Evolutionary conservation across 2,888 invertebrate genomes (phyloP), one percentile per base, ranked within the genome.

Genomic region (Zygaena filipendulae): DNA sequence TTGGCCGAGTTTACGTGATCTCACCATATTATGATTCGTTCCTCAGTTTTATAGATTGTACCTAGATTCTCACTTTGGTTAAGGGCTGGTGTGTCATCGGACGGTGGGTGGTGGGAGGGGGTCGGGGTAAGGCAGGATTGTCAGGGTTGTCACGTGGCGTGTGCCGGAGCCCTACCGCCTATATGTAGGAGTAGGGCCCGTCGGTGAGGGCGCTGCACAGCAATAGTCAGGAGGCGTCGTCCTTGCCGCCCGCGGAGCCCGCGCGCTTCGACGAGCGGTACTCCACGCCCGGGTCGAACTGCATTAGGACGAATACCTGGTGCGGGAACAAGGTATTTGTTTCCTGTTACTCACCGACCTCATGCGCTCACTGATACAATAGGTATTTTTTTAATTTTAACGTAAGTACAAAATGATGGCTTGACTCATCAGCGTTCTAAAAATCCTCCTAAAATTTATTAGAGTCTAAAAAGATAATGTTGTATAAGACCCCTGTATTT

Each of bases 121-220:
- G 52, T 48, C 52, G 43, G 39, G 28, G 33, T 30, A 16, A 28
- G 33, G 36, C 35, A 35, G 36, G 30, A 30, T 33, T 33, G 33
- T 33, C 32, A n/a, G n/a, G n/a, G n/a, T n/a, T n/a, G n/a, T n/a
- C n/a, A n/a, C 13, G 47, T 43, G 39, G 44, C 36, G 46, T 36
- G 49, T 47, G 47, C 43, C 61, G 55, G 47, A 45, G 55, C 41
- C 32, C 27, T 25, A 26, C 32, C 38, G 59, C 67, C 84, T 87
- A 92, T 62, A 92, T 92, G 83, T 92, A 92, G 75, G 92, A 91
- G 86, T 95, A 95, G 83, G 95, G 95, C 84, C 95, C 95, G 84
- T 95, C 95, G 63, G 95, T 95, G 85, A 95, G 93, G 89, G 95
- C 95, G 92, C 95, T 95, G 93, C 95, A 95, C 86, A 95, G 90